A percentile compares a stretch with the other conserved stretches of the same genome.
Evolutionary conservation across 2,113 vertebrate species (phyloP).

Genomic region (Columba livia): DNA sequence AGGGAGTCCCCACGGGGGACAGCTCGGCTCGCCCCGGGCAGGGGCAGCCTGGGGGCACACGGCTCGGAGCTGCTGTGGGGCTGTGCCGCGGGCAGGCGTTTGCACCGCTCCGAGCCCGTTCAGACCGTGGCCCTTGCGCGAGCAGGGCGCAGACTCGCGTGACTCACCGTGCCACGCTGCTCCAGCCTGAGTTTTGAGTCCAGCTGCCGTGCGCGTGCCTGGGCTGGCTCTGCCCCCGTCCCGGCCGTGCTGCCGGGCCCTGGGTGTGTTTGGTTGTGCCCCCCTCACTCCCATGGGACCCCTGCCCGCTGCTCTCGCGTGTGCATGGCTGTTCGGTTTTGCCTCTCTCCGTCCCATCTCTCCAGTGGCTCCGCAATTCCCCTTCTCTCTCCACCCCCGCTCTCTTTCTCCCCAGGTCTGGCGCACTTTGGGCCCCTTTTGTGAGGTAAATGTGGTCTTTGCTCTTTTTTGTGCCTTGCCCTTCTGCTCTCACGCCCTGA

Average conservation of each 20-base stretch:
- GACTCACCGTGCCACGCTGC: neutral
- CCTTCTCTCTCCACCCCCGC: conserved; percentile 46
- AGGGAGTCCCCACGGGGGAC: too few species aligned
- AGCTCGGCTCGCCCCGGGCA: too few species aligned
- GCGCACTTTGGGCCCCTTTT: conserved; percentile 88
- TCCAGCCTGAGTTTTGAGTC: neutral
- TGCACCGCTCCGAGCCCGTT: neutral
- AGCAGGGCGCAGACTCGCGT: neutral
- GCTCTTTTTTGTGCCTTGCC: conserved; percentile 4
- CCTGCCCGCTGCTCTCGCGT: neutral
- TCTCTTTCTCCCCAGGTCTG: conserved; percentile 83
- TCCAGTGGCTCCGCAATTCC: neutral
- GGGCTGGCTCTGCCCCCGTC: neutral
- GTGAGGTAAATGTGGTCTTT: conserved; percentile 83
- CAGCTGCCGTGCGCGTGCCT: rapidly evolving
- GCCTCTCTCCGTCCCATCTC: neutral
- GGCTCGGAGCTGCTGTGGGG: too few species aligned
- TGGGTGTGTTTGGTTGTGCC: neutral
- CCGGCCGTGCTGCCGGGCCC: neutral
- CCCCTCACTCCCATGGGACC: rapidly evolving
- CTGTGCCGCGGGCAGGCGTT: neutral
- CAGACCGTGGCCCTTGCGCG: rapidly evolving
- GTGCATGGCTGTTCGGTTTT: neutral
- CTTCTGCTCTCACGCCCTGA: neutral
- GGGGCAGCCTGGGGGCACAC: too few species aligned